Base-by-base conservation (phyloP, 2,888 invertebrate species). In the Microplitis manilae region DNA sequence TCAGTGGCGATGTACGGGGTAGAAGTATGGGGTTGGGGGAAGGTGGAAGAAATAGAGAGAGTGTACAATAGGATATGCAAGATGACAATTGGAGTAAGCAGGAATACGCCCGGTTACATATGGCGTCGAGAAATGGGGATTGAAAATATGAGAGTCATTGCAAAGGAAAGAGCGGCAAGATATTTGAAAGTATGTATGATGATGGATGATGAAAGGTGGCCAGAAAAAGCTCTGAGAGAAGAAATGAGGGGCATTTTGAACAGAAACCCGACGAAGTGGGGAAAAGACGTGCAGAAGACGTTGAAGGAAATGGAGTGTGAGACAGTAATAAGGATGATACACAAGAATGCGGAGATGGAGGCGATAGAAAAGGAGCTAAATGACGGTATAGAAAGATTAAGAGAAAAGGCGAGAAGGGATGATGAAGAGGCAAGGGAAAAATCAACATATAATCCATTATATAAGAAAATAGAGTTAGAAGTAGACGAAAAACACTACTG, bases 61-160 rank as follows among this genome's bases (percentile, higher is more conserved):
- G 64, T 73, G 30, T 30, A 30, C 30, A 30, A 30, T 30, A 30
- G 30, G 30, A 30, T 30, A 4, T 30, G 30, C 4, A 30, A 30
- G 30, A 30, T 30, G 30, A 30, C 30, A 30, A 1, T 30, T 2
- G 2, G 4, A 30, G 4, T 30, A 30, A 30, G 15, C 20, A 73
- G 20, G 9, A 74, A 74, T 15, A 74, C 74, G n/a, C 68, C 74
- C 1, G 40, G 41, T 0, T 74, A 74, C 9, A 65, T 74, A 9
- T 74, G 74, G 74, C 68, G 67, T 1, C 2, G 15, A 4, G 74
- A 74, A 15, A 5, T 59, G 2, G 74, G 74, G 2, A 15, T 61
- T 1, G 30, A 38, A 13, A n/a, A 30, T 2, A 59, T 74, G 8
- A n/a, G 0, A 17, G 40, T 74, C 30, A 64, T 62, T 41, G 38